Percentiles rank a stretch among this genome's conserved stretches.
These are phyloP conservation scores for Brassicogethes aeneus DNA, from an alignment of 2,888 invertebrate species.

Conservation along the genomic window DNA sequence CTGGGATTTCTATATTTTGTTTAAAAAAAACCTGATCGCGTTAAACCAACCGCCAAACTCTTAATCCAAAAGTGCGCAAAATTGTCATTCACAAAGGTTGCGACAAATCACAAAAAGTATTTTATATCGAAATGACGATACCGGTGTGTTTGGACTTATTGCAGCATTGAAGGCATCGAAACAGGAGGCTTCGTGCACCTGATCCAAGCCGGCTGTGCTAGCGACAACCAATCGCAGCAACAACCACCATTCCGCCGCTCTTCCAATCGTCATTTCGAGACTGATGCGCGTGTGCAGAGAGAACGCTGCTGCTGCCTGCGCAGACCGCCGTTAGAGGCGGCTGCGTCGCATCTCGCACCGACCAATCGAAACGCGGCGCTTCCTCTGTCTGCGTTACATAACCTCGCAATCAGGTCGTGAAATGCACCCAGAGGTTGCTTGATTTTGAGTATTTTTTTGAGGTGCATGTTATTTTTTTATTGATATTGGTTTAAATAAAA, in stretches of 20 bases:
- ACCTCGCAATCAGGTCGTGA: no score
- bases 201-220: constrained; percentile 28
- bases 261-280: constrained; percentile 9
- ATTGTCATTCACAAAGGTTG: no score
- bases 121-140: no score
- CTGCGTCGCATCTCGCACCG: neutral
- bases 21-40: no score
- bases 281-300: neutral
- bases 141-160: no score
- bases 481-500: constrained; percentile 7
- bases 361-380: neutral
- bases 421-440: no score
- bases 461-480: constrained; percentile 8
- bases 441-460: constrained; percentile 1
- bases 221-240: no score
- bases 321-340: neutral
- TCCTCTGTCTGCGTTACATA: neutral
- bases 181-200: constrained; percentile 47
- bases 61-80: no score
- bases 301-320: neutral
- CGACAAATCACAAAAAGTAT: no score
- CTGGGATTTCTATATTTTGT: no score
- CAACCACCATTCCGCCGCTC: constrained; percentile 8
- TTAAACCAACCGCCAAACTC: no score
- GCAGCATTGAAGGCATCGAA: constrained; percentile 47